phyloP scores from a whole-genome alignment of 1,140 invertebrate genomes.

The Achroia grisella region DNA sequence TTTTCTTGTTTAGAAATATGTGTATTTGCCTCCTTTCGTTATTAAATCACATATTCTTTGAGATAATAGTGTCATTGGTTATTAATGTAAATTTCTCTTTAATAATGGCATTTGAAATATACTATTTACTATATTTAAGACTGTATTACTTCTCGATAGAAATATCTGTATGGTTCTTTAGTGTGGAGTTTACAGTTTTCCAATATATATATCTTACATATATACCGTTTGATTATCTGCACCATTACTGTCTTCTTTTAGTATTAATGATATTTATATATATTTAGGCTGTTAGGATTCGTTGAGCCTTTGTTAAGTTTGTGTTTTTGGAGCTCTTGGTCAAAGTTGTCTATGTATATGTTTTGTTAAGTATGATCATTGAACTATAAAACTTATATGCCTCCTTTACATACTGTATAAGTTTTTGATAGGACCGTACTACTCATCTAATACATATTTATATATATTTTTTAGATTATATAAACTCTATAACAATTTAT shows the following conservation, averaged over 20 bases:
- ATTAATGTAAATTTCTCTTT: conserved; percentile 21
- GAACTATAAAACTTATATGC: too few relatives aligned
- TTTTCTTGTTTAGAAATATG: too few relatives aligned
- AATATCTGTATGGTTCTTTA: conserved; percentile 24
- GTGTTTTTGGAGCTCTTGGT: conserved; percentile 22
- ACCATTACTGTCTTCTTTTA: conserved; percentile 18
- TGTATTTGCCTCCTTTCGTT: too few relatives aligned
- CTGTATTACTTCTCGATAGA: conserved; percentile 28
- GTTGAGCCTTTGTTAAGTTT: conserved; percentile 28
- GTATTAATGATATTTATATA: conserved; percentile 2
- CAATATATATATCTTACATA: conserved; percentile 14
- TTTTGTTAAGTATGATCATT: too few relatives aligned
- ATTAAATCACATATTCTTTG: too few relatives aligned
- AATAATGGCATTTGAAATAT: conserved; percentile 34
- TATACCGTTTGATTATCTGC: conserved; percentile 4
- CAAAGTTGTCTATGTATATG: conserved; percentile 8
- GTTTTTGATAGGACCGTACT: too few relatives aligned
- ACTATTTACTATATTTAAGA: conserved; percentile 35
- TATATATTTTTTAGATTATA: too few relatives aligned
- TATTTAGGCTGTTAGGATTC: conserved; percentile 18
- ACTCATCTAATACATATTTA: too few relatives aligned
- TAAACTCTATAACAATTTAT: too few relatives aligned
- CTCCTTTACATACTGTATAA: too few relatives aligned
- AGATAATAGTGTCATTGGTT: too few relatives aligned
- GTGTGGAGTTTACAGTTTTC: conserved; percentile 27